Percentiles rank a stretch among this genome's conserved stretches.
phyloP scores from a whole-genome alignment of 2,113 vertebrate genomes.

The Cacatua alba region DNA sequence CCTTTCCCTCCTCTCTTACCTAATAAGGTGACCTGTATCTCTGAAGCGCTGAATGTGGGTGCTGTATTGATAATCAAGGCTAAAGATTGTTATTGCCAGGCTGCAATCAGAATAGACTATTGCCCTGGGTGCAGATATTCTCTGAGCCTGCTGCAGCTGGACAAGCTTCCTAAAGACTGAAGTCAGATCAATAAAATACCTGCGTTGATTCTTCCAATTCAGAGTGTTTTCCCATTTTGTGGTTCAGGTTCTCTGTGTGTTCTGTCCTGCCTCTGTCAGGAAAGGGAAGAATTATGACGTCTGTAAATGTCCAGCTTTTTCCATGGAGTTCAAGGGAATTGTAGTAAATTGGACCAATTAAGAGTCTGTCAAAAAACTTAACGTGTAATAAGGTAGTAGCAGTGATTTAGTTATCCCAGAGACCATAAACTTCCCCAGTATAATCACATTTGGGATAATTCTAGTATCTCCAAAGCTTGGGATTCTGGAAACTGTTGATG shows the following conservation, averaged over 20 bases:
- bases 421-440: background rate
- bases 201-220: background rate
- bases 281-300: background rate
- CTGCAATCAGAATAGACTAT: background rate
- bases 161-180: background rate
- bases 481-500: background rate
- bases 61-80: background rate
- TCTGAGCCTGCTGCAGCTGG: background rate
- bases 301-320: background rate
- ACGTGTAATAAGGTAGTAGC: background rate
- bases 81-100: background rate
- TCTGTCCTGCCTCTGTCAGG: background rate
- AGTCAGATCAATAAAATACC: background rate
- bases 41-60: background rate
- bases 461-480: background rate
- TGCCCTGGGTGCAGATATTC: background rate
- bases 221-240: background rate
- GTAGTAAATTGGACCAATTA: background rate
- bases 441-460: background rate
- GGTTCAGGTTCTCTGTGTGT: background rate
- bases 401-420: background rate
- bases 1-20: background rate
- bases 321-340: background rate
- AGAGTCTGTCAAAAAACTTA: background rate
- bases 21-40: background rate